Evolutionary conservation across 2,888 invertebrate species (phyloP).

Genomic region (Byasa hedistus): DNA sequence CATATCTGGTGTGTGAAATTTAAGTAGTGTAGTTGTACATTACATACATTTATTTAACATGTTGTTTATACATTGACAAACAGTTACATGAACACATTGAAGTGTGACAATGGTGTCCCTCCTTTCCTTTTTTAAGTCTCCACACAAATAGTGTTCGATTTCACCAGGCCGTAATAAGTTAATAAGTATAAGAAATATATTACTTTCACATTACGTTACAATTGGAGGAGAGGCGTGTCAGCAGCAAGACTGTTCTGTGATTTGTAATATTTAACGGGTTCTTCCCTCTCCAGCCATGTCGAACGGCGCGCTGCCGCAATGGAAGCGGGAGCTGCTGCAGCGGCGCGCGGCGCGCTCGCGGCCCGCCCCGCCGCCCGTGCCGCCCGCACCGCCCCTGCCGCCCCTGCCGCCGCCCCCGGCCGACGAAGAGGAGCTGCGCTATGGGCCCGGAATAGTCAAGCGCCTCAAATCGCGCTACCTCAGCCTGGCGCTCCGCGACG

Average conservation of each 20-base stretch:
- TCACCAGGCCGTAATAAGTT: too few species aligned
- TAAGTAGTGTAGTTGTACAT: too few species aligned
- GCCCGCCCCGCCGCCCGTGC: slow-evolving; percentile 42
- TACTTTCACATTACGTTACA: too few species aligned
- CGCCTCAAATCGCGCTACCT: slow-evolving; percentile 92
- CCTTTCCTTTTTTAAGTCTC: too few species aligned
- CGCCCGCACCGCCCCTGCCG: slow-evolving; percentile 51
- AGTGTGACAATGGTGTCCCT: too few species aligned
- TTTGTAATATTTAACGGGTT: neutral
- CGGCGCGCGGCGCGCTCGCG: slow-evolving; percentile 79
- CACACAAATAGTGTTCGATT: too few species aligned
- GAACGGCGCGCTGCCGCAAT: slow-evolving; percentile 83
- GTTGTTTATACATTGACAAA: too few species aligned
- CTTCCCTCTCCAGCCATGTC: slow-evolving; percentile 58
- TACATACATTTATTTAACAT: too few species aligned
- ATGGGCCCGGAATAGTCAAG: slow-evolving; percentile 95
- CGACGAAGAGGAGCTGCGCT: slow-evolving; percentile 87
- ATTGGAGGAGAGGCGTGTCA: too few species aligned
- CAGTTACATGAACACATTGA: too few species aligned
- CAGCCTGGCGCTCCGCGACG: slow-evolving; percentile 90
- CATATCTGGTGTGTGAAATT: too few species aligned
- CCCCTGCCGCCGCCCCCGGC: slow-evolving; percentile 52
- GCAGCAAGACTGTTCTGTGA: neutral
- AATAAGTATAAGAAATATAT: too few species aligned
- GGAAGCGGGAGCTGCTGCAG: slow-evolving; percentile 91